Conservation (phyloP, 2,113 vertebrate genomes). For the Monopterus albus region DNA sequence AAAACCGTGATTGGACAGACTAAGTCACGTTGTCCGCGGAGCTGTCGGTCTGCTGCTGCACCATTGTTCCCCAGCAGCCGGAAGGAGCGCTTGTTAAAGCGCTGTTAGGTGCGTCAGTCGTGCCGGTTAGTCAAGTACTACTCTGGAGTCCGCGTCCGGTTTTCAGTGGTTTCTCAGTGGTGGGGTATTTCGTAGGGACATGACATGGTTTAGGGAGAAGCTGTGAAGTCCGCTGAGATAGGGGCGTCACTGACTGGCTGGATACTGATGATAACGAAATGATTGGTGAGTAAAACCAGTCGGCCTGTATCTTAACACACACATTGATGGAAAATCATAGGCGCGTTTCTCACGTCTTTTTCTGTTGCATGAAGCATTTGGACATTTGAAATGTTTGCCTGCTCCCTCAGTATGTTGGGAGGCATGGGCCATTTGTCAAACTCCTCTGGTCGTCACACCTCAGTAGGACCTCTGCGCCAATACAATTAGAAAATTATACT, state of each 20-base stretch:
- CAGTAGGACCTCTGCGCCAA: conserved; percentile 14
- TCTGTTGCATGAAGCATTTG: not conserved
- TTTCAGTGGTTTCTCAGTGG: not conserved
- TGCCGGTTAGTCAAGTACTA: conserved; percentile 37
- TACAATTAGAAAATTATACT: not conserved
- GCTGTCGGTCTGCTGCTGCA: conserved; percentile 80
- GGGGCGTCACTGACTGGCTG: conserved; percentile 63
- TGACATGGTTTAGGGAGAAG: conserved; percentile 19
- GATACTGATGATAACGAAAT: conserved; percentile 68
- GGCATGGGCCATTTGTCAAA: conserved; percentile 50
- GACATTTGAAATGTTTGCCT: not conserved
- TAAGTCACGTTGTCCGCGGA: conserved; percentile 78
- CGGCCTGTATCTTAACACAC: conserved; percentile 15
- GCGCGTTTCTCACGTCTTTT: not conserved
- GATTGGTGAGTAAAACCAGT: conserved; percentile 77
- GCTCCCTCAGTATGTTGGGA: conserved; percentile 14
- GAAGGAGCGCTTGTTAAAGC: conserved; percentile 61
- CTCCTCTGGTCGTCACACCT: conserved; percentile 34
- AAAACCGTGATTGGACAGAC: conserved; percentile 73
- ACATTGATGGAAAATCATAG: too few species aligned
- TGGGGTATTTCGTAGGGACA: conserved; percentile 34
- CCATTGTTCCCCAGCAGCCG: conserved; percentile 82
- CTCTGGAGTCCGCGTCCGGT: conserved; percentile 10
- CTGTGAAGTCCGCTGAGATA: conserved; percentile 52
- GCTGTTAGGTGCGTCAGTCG: conserved; percentile 45